A percentile compares a stretch with the other conserved stretches of the same genome.
These are phyloP conservation scores for Crotalus horridus DNA, from an alignment of 2,113 vertebrate genomes.

Conservation along the genomic window DNA sequence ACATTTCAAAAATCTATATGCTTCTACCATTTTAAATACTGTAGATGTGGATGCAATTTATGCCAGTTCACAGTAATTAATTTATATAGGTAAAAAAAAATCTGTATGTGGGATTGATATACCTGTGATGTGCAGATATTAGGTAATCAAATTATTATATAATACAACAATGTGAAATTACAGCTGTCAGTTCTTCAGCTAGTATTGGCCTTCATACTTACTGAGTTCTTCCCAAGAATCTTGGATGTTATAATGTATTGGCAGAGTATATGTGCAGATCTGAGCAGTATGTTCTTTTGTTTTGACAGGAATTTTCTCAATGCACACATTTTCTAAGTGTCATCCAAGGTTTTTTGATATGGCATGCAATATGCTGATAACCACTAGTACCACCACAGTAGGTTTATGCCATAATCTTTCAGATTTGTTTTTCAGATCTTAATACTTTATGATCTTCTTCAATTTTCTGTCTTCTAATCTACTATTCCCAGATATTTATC, in stretches of 20 bases:
- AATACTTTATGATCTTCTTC: not conserved
- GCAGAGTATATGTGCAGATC: not conserved
- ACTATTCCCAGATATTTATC: not conserved
- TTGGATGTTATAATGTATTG: not conserved
- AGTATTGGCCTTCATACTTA: not conserved
- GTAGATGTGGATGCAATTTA: not conserved
- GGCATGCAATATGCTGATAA: not conserved
- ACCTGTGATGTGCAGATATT: not conserved
- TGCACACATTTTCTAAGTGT: not conserved
- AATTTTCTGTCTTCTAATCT: not conserved
- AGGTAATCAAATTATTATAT: not conserved
- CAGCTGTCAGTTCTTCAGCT: not conserved
- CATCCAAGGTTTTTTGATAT: not conserved
- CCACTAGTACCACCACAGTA: not conserved
- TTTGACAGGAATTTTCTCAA: not conserved
- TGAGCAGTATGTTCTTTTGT: not conserved
- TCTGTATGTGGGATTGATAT: not conserved
- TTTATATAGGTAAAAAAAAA: not conserved
- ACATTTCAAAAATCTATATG: not conserved
- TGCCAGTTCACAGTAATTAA: not conserved
- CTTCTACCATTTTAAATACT: not conserved
- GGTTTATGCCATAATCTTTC: not conserved
- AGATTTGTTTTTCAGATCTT: not conserved
- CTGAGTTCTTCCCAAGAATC: not conserved
- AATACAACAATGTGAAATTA: not conserved